phyloP scores from a whole-genome alignment of 2,797 vertebrate species.

The Sebastes kiyomatsui region DNA sequence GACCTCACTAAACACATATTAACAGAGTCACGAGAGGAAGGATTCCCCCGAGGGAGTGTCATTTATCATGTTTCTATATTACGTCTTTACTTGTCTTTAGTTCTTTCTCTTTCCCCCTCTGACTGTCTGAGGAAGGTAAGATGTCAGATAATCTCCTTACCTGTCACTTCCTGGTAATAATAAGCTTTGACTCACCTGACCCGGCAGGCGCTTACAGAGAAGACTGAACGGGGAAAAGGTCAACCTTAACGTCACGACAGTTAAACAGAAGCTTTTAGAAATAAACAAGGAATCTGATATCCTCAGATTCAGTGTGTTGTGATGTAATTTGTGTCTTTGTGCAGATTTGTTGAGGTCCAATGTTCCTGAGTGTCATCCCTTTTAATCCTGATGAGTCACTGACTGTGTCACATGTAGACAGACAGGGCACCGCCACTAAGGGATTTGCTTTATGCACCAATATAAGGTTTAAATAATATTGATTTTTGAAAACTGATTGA shows the following conservation, averaged over 20 bases:
- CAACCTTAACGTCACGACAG: not conserved
- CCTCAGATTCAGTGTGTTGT: not conserved
- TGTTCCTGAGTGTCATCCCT: not conserved
- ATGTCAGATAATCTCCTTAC: constrained; percentile 64
- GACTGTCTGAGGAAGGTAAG: not conserved
- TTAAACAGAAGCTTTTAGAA: not conserved
- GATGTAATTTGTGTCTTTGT: not conserved
- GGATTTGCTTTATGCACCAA: not conserved
- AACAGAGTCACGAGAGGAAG: not conserved
- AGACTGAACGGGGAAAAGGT: not conserved
- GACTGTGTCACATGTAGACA: not conserved
- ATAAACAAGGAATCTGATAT: not conserved
- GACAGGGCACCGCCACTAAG: not conserved
- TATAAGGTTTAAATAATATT: not conserved
- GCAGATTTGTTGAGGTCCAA: not conserved
- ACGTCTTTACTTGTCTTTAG: not conserved
- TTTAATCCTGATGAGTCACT: constrained; percentile 49
- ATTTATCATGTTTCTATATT: not conserved
- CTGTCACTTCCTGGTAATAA: constrained; percentile 50
- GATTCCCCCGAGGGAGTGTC: not conserved
- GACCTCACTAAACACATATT: not conserved
- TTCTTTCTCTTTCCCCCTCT: not conserved
- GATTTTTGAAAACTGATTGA: not conserved
- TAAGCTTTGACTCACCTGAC: constrained; percentile 45
- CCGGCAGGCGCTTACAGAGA: constrained; percentile 19